Percentiles rank a stretch among this genome's conserved stretches.
phyloP scores from a whole-genome alignment of 2,113 vertebrate species.

The Mugil cephalus region DNA sequence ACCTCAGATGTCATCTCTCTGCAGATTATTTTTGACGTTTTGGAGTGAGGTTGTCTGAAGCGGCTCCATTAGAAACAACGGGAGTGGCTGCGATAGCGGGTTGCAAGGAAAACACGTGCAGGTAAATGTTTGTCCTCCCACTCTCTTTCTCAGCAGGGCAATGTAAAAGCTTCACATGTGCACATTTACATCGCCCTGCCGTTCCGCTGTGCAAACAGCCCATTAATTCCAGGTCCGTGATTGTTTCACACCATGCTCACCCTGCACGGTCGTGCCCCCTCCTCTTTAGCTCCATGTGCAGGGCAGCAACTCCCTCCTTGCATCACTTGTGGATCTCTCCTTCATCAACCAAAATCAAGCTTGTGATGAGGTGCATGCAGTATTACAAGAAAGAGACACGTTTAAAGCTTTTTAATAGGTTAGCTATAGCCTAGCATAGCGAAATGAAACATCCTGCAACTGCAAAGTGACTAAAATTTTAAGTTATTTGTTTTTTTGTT shows the following conservation, averaged over 20 bases:
- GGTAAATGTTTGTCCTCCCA: conserved; percentile 55
- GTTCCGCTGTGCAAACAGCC: conserved; percentile 70
- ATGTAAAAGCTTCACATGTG: conserved; percentile 43
- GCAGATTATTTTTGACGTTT: conserved; percentile 6
- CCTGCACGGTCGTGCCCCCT: conserved; percentile 13
- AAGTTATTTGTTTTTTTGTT: no score
- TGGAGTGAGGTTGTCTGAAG: background rate
- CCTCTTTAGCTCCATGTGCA: conserved; percentile 5
- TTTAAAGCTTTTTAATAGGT: no score
- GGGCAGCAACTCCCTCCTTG: conserved; percentile 2
- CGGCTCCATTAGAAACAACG: conserved; percentile 1
- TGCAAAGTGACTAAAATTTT: background rate
- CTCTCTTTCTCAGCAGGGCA: conserved; percentile 1
- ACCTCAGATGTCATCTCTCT: conserved; percentile 7
- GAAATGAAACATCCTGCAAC: background rate
- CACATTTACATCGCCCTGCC: conserved; percentile 47
- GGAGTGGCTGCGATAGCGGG: conserved; percentile 7
- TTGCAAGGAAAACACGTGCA: conserved; percentile 37
- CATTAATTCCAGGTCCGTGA: conserved; percentile 72
- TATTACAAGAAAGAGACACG: background rate
- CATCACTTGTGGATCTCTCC: background rate
- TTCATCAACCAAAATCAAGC: no score
- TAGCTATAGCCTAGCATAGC: no score
- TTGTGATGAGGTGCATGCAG: background rate
- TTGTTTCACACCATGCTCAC: conserved; percentile 44